These are phyloP conservation scores for Notothenia rossii DNA, from an alignment of 2,113 vertebrate species.

Conservation along the genomic window DNA sequence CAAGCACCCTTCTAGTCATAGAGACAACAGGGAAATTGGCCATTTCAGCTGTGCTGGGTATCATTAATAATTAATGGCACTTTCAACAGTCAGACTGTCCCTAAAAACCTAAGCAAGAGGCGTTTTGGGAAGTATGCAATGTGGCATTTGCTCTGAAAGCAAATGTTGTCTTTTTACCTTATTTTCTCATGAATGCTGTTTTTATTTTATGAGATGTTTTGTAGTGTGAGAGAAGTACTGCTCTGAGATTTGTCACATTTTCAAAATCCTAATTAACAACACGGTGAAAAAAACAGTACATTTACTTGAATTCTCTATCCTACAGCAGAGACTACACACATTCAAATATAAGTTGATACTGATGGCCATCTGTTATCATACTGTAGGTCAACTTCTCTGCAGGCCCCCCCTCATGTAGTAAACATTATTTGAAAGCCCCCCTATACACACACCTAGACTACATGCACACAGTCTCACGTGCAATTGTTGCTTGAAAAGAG, in stretches of 20 bases:
- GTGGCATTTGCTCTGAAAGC: slow-evolving; percentile 46
- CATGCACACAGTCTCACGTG: no score
- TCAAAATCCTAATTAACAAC: slow-evolving; percentile 40
- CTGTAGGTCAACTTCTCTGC: no score
- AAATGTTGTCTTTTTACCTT: slow-evolving; percentile 35
- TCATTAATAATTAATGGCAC: slow-evolving; percentile 82
- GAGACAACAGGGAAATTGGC: slow-evolving; percentile 81
- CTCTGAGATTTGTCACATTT: slow-evolving; percentile 45
- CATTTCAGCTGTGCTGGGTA: slow-evolving; percentile 78
- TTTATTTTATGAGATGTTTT: slow-evolving; percentile 33
- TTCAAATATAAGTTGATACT: background rate
- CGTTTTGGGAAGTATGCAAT: slow-evolving; percentile 37
- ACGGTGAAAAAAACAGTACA: background rate
- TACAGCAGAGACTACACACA: background rate
- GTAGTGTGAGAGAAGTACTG: slow-evolving; percentile 7
- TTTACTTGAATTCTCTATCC: slow-evolving; percentile 9
- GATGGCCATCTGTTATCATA: background rate
- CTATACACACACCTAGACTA: no score
- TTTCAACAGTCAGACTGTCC: slow-evolving; percentile 75
- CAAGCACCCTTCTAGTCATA: slow-evolving; percentile 81
- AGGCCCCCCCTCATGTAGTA: no score
- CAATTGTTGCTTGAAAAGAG: no score
- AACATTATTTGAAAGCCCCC: no score
- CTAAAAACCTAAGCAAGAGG: slow-evolving; percentile 67
- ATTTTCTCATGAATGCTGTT: background rate